Percentiles rank a stretch among this genome's conserved stretches.
Evolutionary conservation across 2,888 invertebrate genomes (phyloP).

Genomic region (Ennomos quercinarius): DNA sequence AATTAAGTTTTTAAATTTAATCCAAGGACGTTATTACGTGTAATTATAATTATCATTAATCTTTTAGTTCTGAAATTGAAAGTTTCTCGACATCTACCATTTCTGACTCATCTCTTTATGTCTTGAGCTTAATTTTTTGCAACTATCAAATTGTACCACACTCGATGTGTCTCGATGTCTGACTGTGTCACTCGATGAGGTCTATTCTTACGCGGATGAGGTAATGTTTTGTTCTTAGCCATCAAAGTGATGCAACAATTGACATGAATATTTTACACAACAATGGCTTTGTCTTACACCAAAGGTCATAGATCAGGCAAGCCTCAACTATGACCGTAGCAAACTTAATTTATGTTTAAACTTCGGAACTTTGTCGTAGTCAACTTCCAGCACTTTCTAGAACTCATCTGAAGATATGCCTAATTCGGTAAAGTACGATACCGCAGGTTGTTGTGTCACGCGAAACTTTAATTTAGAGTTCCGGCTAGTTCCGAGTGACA

Average conservation of each 20-base stretch:
- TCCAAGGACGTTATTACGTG: conserved; percentile 30
- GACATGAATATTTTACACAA: conserved; percentile 10
- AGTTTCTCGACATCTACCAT: background rate
- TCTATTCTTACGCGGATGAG: no score
- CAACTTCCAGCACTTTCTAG: background rate
- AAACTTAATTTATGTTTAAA: background rate
- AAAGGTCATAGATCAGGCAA: conserved; percentile 16
- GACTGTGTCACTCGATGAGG: no score
- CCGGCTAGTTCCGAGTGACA: no score
- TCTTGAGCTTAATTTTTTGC: no score
- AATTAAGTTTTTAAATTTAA: conserved; percentile 22
- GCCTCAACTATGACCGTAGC: background rate
- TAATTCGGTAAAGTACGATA: no score
- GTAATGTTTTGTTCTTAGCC: background rate
- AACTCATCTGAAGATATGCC: no score
- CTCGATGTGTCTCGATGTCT: no score
- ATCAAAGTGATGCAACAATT: conserved; percentile 14
- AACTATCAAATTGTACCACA: no score
- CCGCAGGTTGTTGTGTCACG: no score
- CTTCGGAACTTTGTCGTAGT: conserved; percentile 3
- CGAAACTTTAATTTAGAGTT: no score
- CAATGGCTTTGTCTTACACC: conserved; percentile 16
- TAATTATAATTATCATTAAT: conserved; percentile 22
- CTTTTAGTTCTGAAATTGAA: conserved; percentile 13
- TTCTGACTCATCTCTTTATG: no score